These are phyloP conservation scores for Ernsta delagoae DNA, from an alignment of 2,888 invertebrate species.

Conservation along the genomic window DNA sequence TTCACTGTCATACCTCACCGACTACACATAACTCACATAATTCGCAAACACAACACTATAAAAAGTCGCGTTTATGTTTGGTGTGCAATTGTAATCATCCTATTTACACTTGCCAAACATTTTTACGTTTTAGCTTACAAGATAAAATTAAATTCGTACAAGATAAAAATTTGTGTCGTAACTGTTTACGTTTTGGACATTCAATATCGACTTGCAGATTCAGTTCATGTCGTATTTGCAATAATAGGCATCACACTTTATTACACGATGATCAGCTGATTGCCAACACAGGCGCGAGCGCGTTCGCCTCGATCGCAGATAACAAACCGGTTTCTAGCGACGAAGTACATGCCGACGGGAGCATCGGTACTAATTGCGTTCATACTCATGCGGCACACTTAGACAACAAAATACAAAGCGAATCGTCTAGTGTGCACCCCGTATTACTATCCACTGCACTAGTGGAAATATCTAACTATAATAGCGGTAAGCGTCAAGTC, in stretches of 20 bases:
- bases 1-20: conserved; percentile 22
- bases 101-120: conserved; percentile 39
- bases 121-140: conserved; percentile 23
- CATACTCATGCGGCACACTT: conserved; percentile 12
- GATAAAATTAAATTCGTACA: conserved; percentile 30
- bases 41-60: conserved; percentile 16
- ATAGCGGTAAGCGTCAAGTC: conserved; percentile 29
- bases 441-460: conserved; percentile 22
- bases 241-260: conserved; percentile 36
- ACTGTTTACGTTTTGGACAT: conserved; percentile 40
- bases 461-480: conserved; percentile 17
- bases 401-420: conserved; percentile 20
- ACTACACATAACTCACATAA: background rate
- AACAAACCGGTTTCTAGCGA: conserved; percentile 18
- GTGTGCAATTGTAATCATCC: conserved; percentile 37
- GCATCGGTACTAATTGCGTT: background rate
- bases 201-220: conserved; percentile 29
- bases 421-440: background rate
- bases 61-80: conserved; percentile 28
- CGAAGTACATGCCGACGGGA: background rate
- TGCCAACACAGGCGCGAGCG: conserved; percentile 5
- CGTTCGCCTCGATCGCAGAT: conserved; percentile 1
- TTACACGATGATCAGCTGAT: conserved; percentile 32
- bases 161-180: conserved; percentile 37
- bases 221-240: conserved; percentile 37